phyloP scores from a whole-genome alignment of 2,113 vertebrate genomes.

The Melanostigma gelatinosum region DNA sequence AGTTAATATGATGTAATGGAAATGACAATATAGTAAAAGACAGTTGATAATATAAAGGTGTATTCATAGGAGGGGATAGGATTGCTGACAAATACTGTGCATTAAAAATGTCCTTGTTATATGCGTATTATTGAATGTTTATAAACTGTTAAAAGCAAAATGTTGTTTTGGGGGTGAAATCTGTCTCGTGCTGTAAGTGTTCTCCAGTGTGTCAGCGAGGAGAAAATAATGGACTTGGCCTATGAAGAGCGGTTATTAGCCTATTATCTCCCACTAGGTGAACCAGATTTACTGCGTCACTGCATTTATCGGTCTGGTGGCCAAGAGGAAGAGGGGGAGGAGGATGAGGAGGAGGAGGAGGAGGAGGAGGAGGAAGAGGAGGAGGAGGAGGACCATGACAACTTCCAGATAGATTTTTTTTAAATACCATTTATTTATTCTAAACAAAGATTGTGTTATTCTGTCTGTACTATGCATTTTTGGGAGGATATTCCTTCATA shows the following conservation, averaged over 20 bases:
- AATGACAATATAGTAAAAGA: neutral
- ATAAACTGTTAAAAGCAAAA: neutral
- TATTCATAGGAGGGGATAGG: neutral
- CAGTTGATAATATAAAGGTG: neutral
- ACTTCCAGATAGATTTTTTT: slow-evolving; percentile 32
- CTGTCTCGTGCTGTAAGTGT: slow-evolving; percentile 4
- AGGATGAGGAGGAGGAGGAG: slow-evolving; percentile 41
- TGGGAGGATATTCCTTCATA: neutral
- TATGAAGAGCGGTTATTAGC: slow-evolving; percentile 63
- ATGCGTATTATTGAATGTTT: neutral
- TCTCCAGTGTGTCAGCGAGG: slow-evolving; percentile 33
- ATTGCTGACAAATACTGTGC: neutral
- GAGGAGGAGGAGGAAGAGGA: slow-evolving; percentile 28
- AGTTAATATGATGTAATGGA: neutral
- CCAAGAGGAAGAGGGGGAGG: slow-evolving; percentile 28
- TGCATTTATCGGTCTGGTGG: slow-evolving; percentile 70
- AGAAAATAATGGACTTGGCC: slow-evolving; percentile 63
- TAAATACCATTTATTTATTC: slow-evolving; percentile 3
- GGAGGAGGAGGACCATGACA: slow-evolving; percentile 13
- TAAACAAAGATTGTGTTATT: neutral
- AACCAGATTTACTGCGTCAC: slow-evolving; percentile 72
- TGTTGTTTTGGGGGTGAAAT: neutral
- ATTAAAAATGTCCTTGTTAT: neutral
- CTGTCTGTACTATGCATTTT: neutral
- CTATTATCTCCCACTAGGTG: slow-evolving; percentile 64